Evolutionary conservation across 2,797 vertebrate species (phyloP), one percentile per base, ranked within the genome.

Genomic region (Poeciliopsis paucimaculata): DNA sequence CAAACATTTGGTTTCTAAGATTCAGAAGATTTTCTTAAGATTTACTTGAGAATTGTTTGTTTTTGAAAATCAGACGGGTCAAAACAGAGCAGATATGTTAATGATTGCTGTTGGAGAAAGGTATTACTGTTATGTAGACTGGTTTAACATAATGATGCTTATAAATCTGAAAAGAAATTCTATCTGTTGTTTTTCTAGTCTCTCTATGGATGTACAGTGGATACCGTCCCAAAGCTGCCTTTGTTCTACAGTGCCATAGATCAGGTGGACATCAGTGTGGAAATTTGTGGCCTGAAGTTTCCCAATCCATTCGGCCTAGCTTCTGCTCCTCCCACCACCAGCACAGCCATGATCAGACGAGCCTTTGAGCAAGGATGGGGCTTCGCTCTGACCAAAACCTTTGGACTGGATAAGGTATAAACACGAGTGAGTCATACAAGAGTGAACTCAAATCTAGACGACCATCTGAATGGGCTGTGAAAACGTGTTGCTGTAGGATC

Each of bases 351-450:
- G 98, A 98, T 99, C 87, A 96, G 96, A 84, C 95, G 97, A 94
- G 97, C 97, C 28, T 99, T 99, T 90, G 95, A 97, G 88, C 96
- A 97, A 75, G 97, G 98, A 71, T 98, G 97, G 98, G 97, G 96
- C 75, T 99, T 98, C 74, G 97, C 97, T 80, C 91, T 99, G 86
- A 99, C 98, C 84, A 98, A 99, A 94, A 99, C 97, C 0, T 99
- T 99, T 89, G 96, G 96, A 62, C 91, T 99, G 84, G 95, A 99
- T 93, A 98, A 99, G 97, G 98, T 98, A 82, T 12, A 47, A 53
- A 53, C 23, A 9, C 23, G 23, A 62, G 18, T 1, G 23, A 68
- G 26, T 49, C 18, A 4, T n/a, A 15, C n/a, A 62, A 28, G 23
- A 28, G 13, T 45, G 5, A 71, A 13, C 26, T 71, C 5, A 45